phyloP scores from a whole-genome alignment of 2,888 invertebrate species.

The Dasysyrphus tricinctus region DNA sequence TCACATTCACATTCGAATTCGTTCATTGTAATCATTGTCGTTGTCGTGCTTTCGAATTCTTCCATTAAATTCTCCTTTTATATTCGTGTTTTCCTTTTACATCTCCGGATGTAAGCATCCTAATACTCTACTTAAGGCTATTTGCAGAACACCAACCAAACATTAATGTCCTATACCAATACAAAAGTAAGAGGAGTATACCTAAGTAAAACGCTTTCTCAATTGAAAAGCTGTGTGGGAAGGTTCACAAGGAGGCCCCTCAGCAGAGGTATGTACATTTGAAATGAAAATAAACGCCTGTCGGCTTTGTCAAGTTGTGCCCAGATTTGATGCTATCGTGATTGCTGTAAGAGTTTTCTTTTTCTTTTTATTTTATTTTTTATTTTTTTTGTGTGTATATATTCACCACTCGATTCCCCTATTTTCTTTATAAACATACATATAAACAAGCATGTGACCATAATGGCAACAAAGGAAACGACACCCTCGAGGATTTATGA shows the following conservation, averaged over 20 bases:
- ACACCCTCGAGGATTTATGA: constrained; percentile 70
- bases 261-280: constrained; percentile 37
- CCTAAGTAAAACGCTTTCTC: constrained; percentile 64
- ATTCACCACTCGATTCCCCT: background rate
- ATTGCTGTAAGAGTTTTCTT: constrained; percentile 53
- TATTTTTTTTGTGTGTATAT: background rate
- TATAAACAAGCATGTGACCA: constrained; percentile 65
- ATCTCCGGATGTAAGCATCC: constrained; percentile 66
- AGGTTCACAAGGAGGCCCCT: background rate
- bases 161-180: constrained; percentile 46
- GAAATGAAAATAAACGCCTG: constrained; percentile 73
- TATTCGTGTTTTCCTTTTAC: constrained; percentile 62
- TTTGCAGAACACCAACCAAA: constrained; percentile 68
- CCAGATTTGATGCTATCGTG: constrained; percentile 67
- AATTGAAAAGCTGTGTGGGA: constrained; percentile 54
- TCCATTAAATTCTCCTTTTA: constrained; percentile 64
- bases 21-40: constrained; percentile 12
- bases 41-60: constrained; percentile 43
- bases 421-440: constrained; percentile 8
- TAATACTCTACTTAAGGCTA: constrained; percentile 68
- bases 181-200: constrained; percentile 8
- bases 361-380: constrained; percentile 27
- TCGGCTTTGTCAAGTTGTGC: constrained; percentile 68
- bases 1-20: constrained; percentile 35
- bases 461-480: constrained; percentile 65